Conservation (phyloP, 2,888 invertebrate species). For the Himalopsyche anomala region DNA sequence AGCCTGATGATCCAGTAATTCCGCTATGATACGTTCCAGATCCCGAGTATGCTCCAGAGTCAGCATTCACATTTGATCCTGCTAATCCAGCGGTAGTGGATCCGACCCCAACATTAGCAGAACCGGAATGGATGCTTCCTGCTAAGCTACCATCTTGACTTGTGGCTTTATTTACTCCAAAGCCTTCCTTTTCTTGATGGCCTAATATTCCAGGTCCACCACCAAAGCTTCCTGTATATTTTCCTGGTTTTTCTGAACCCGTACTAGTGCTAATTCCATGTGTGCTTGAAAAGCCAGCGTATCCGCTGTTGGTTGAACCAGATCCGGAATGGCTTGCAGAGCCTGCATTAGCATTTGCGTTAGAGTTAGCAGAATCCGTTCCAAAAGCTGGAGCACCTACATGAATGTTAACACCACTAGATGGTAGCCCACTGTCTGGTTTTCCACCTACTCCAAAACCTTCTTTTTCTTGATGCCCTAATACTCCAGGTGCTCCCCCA, state of each 20-base stretch:
- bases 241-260: slow-evolving; percentile 26
- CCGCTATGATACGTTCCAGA: background rate
- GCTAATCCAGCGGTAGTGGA: background rate
- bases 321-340: background rate
- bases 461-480: slow-evolving; percentile 52
- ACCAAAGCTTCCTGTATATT: slow-evolving; percentile 61
- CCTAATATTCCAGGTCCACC: slow-evolving; percentile 60
- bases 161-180: slow-evolving; percentile 12
- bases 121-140: background rate
- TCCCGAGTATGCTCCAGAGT: background rate
- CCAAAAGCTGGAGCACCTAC: background rate
- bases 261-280: background rate
- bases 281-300: background rate
- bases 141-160: background rate
- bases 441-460: slow-evolving; percentile 47
- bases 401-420: background rate
- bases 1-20: background rate
- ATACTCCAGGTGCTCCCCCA: slow-evolving; percentile 60
- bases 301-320: background rate
- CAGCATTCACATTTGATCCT: slow-evolving; percentile 2
- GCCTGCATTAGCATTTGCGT: background rate
- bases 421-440: background rate
- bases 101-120: no score
- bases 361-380: background rate
- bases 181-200: slow-evolving; percentile 55